These are phyloP conservation scores for Callorhinus ursinus DNA, from an alignment of 2,113 vertebrate genomes.

Conservation along the genomic window DNA sequence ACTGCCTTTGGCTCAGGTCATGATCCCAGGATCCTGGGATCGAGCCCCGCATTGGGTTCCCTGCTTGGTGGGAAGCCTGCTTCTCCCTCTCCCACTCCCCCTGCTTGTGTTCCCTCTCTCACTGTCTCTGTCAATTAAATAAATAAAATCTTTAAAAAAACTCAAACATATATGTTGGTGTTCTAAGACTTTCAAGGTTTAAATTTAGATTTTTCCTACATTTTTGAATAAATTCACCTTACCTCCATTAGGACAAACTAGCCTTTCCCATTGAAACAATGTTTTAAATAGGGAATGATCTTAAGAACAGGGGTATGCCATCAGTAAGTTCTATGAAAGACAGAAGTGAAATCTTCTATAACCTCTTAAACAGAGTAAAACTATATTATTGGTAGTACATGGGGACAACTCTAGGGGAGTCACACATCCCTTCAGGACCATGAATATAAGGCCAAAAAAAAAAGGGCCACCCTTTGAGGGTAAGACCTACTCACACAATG, in stretches of 20 bases:
- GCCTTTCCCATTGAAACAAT: background rate
- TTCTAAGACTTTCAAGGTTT: constrained; percentile 49
- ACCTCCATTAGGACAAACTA: constrained; percentile 30
- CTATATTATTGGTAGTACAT: background rate
- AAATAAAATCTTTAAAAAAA: too few species aligned
- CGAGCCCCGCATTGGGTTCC: too few species aligned
- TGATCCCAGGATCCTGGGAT: too few species aligned
- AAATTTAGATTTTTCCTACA: constrained; percentile 30
- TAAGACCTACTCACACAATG: constrained; percentile 36
- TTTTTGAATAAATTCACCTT: constrained; percentile 54
- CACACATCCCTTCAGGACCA: constrained; percentile 7
- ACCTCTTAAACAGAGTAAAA: constrained; percentile 36
- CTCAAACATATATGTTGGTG: background rate
- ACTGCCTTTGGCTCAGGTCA: too few species aligned
- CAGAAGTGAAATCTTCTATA: constrained; percentile 36
- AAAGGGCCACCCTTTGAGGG: background rate
- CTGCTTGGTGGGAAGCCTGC: too few species aligned
- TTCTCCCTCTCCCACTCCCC: too few species aligned
- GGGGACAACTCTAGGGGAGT: background rate
- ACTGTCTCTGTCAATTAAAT: too few species aligned
- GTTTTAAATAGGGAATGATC: background rate
- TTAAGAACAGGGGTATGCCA: constrained; percentile 35
- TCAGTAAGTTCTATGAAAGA: constrained; percentile 26
- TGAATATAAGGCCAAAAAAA: background rate
- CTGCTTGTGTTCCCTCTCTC: too few species aligned